Evolutionary conservation across 2,888 invertebrate genomes (phyloP).

Genomic region (Busseola fusca): DNA sequence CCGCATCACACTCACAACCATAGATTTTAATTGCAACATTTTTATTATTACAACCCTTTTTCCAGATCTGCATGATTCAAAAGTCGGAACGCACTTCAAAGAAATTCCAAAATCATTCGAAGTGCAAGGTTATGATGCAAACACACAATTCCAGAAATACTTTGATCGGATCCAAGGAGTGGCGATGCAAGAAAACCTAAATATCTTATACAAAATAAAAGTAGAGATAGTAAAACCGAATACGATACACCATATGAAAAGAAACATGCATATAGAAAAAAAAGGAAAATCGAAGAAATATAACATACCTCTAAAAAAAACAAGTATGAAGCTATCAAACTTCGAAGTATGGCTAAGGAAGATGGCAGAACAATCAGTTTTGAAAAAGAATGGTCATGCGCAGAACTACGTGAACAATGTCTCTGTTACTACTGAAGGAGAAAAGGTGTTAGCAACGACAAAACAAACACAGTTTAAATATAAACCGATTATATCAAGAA

Average conservation of each 20-base stretch:
- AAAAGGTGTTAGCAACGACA: constrained; percentile 65
- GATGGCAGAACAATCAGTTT: constrained; percentile 70
- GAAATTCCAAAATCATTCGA: constrained; percentile 78
- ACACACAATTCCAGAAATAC: constrained; percentile 72
- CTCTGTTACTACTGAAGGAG: constrained; percentile 66
- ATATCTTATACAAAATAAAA: constrained; percentile 76
- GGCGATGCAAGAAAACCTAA: constrained; percentile 72
- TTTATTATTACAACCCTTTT: background rate
- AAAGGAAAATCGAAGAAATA: constrained; percentile 77
- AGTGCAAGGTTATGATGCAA: constrained; percentile 69
- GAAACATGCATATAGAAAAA: constrained; percentile 50
- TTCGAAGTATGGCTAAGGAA: constrained; percentile 79
- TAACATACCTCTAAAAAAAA: constrained; percentile 81
- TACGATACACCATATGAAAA: constrained; percentile 55
- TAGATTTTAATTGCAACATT: background rate
- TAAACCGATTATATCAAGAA: constrained; percentile 74
- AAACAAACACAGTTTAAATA: constrained; percentile 73
- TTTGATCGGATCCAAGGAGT: constrained; percentile 72
- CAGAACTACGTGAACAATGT: constrained; percentile 55
- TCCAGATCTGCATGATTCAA: constrained; percentile 65
- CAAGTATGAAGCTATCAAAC: constrained; percentile 81
- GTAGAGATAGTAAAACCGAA: constrained; percentile 69
- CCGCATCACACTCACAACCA: no score
- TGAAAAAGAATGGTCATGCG: constrained; percentile 52
- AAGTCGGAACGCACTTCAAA: constrained; percentile 63